Percentiles rank a stretch among this genome's conserved stretches.
Evolutionary conservation across 2,113 vertebrate species (phyloP).

Genomic region (Melanotaenia duboulayi): DNA sequence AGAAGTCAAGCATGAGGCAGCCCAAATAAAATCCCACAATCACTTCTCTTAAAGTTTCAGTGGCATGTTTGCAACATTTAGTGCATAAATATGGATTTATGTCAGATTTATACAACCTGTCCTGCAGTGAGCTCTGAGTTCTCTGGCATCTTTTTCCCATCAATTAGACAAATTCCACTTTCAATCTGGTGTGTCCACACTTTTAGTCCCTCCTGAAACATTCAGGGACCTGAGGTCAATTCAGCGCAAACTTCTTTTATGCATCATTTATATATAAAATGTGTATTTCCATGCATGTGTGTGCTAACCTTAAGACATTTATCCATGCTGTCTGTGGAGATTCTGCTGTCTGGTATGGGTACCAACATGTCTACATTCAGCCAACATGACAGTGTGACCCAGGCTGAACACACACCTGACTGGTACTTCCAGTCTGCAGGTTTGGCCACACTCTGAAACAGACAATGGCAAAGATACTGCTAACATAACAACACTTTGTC

Average conservation of each 20-base stretch:
- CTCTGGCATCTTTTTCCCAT: slow-evolving; percentile 85
- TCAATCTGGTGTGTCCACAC: slow-evolving; percentile 90
- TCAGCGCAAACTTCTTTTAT: not conserved
- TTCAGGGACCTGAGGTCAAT: slow-evolving; percentile 11
- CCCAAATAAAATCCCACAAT: no score
- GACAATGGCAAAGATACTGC: not conserved
- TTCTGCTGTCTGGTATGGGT: slow-evolving; percentile 79
- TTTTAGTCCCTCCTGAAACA: slow-evolving; percentile 87
- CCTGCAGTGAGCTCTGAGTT: slow-evolving; percentile 87
- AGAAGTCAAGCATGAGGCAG: no score
- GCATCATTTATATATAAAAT: not conserved
- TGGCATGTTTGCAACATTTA: not conserved
- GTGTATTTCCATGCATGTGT: not conserved
- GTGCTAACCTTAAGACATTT: slow-evolving; percentile 85
- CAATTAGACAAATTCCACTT: slow-evolving; percentile 87
- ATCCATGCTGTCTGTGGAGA: slow-evolving; percentile 78
- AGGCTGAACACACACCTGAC: slow-evolving; percentile 85
- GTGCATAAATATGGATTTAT: not conserved
- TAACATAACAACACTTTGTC: not conserved
- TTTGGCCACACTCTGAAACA: slow-evolving; percentile 87
- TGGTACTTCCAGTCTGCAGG: slow-evolving; percentile 97
- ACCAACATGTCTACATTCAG: slow-evolving; percentile 88
- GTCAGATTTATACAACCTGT: slow-evolving; percentile 76
- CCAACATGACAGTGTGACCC: slow-evolving; percentile 87
- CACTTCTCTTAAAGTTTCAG: no score